Percentiles rank a stretch among this genome's conserved stretches.
phyloP scores from a whole-genome alignment of 2,888 invertebrate species.

The Caenorhabditis sp. region DNA sequence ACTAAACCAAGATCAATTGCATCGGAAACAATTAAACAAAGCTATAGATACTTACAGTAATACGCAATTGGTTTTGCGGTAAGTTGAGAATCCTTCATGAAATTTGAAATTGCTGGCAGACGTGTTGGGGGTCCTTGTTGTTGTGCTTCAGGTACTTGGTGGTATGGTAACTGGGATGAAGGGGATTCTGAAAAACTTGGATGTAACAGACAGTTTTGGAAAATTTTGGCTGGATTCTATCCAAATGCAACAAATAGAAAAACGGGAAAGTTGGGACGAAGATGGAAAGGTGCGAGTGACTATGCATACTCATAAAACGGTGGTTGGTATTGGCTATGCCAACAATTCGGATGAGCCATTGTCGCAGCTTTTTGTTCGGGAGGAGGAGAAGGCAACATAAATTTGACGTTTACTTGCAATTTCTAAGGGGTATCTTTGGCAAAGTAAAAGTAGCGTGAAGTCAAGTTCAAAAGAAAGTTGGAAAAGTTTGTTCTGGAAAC shows the following conservation, averaged over 20 bases:
- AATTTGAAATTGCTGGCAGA: constrained; percentile 53
- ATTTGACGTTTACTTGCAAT: background rate
- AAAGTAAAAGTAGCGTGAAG: too few relatives aligned
- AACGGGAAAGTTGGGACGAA: constrained; percentile 1
- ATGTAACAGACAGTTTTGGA: too few relatives aligned
- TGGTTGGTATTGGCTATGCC: constrained; percentile 47
- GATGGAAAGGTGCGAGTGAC: constrained; percentile 15
- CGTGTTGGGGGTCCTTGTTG: constrained; percentile 14
- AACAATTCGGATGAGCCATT: constrained; percentile 43
- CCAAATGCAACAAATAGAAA: constrained; percentile 36
- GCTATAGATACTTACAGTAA: constrained; percentile 56
- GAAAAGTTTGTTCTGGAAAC: constrained; percentile 11
- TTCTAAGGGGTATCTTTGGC: too few relatives aligned
- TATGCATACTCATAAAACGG: constrained; percentile 64
- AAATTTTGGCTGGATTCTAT: too few relatives aligned
- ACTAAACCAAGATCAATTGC: too few relatives aligned
- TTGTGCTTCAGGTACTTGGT: constrained; percentile 16
- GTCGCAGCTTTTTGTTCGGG: constrained; percentile 5
- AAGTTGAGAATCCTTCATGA: constrained; percentile 64
- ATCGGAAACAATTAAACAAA: too few relatives aligned
- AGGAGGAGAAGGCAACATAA: background rate
- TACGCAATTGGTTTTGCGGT: constrained; percentile 50
- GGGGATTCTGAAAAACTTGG: constrained; percentile 39
- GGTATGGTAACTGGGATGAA: constrained; percentile 21
- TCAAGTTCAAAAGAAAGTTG: background rate